phyloP scores from a whole-genome alignment of 2,888 invertebrate genomes.

The Andrena marginata region DNA sequence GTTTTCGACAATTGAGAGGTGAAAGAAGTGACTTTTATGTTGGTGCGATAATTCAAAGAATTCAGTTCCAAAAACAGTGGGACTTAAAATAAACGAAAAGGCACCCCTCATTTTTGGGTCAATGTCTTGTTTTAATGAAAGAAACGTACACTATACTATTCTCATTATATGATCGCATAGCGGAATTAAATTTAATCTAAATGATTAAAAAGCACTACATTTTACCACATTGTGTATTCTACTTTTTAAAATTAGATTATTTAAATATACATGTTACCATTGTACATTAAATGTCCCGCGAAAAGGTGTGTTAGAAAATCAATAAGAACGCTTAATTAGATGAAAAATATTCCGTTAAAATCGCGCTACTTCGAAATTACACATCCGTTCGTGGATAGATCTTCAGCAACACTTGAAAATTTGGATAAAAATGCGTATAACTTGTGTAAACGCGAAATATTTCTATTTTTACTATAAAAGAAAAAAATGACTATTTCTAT shows the following conservation, averaged over 20 bases:
- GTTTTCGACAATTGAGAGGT: too few relatives aligned
- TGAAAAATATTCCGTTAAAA: slow-evolving; percentile 14
- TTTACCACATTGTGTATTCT: slow-evolving; percentile 21
- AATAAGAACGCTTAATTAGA: slow-evolving; percentile 1
- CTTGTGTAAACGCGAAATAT: slow-evolving; percentile 31
- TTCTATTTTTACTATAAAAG: slow-evolving; percentile 22
- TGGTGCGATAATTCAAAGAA: too few relatives aligned
- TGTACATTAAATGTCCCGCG: slow-evolving; percentile 39
- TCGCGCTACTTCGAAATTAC: slow-evolving; percentile 19
- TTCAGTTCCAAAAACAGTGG: too few relatives aligned
- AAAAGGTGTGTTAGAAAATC: slow-evolving; percentile 21
- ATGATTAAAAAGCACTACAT: slow-evolving; percentile 25
- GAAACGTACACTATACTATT: not conserved
- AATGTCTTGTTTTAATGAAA: not conserved
- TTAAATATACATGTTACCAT: slow-evolving; percentile 36
- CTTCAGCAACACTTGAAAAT: slow-evolving; percentile 25
- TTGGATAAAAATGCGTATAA: slow-evolving; percentile 40
- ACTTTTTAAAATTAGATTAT: slow-evolving; percentile 49
- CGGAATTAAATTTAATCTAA: slow-evolving; percentile 10
- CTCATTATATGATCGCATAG: slow-evolving; percentile 11
- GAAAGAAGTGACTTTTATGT: too few relatives aligned
- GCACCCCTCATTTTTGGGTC: too few relatives aligned
- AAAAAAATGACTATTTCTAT: slow-evolving; percentile 8
- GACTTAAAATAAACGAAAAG: too few relatives aligned
- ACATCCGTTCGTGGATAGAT: slow-evolving; percentile 15